Evolutionary conservation across 1,140 invertebrate genomes (phyloP).

Genomic region (Drosophila chauvacae): DNA sequence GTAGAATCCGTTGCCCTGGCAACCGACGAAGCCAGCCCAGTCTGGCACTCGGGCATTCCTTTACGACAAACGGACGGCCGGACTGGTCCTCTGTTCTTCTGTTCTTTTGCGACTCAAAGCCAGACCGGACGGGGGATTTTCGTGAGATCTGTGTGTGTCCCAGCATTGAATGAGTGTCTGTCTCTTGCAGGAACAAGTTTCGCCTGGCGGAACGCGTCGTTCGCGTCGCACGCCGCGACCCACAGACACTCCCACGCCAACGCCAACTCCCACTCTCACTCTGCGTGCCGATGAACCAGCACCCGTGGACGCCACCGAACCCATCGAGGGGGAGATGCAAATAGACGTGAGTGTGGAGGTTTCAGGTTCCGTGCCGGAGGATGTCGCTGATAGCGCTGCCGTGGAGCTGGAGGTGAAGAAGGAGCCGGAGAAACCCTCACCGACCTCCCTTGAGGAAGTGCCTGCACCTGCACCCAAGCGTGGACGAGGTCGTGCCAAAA

Average conservation of each 20-base stretch:
- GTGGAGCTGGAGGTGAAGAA: conserved; percentile 46
- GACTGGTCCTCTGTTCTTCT: neutral
- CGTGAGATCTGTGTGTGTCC: neutral
- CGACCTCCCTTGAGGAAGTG: conserved; percentile 2
- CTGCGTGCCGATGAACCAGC: conserved; percentile 3
- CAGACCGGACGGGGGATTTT: neutral
- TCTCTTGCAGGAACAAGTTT: conserved; percentile 57
- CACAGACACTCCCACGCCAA: conserved; percentile 40
- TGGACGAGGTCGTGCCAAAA: conserved; percentile 77
- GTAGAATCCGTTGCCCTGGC: conserved; percentile 32
- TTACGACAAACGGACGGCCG: neutral
- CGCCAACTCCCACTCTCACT: neutral
- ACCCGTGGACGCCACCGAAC: neutral
- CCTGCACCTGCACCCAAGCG: conserved; percentile 57
- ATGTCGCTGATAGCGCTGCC: conserved; percentile 6
- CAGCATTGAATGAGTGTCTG: conserved; percentile 35
- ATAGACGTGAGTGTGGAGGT: neutral
- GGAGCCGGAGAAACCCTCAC: conserved; percentile 52
- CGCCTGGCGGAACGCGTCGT: conserved; percentile 54
- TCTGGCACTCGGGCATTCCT: conserved; percentile 16
- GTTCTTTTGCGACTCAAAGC: neutral
- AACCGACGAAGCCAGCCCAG: conserved; percentile 23
- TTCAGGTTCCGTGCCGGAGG: neutral
- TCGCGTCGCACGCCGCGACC: conserved; percentile 69
- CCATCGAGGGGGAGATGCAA: neutral